Conservation (phyloP, 2,113 vertebrate genomes). For the Anoplopoma fimbria region DNA sequence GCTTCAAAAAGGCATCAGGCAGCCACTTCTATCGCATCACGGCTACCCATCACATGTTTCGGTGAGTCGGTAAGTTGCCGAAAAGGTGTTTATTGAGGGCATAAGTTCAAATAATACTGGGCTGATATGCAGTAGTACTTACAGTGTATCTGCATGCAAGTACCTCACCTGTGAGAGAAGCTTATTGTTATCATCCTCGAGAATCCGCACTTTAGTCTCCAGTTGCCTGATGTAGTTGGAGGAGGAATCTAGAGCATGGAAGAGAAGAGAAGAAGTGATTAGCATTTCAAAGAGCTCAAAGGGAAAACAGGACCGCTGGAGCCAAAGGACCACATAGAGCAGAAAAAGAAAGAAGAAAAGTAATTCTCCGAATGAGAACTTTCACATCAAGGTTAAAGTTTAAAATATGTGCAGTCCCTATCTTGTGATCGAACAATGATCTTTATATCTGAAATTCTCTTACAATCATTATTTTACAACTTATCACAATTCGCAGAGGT, state of each 20-base stretch:
- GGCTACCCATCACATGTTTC: slow-evolving; percentile 25
- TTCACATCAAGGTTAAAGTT: neutral
- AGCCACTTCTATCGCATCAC: slow-evolving; percentile 35
- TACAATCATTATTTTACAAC: neutral
- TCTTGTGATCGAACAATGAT: neutral
- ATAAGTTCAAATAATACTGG: neutral
- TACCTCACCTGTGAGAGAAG: slow-evolving; percentile 90
- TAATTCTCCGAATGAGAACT: neutral
- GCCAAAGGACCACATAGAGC: slow-evolving; percentile 51
- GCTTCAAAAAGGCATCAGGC: slow-evolving; percentile 30
- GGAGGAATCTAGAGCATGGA: slow-evolving; percentile 87
- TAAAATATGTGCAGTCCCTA: slow-evolving; percentile 4
- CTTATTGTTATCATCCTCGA: slow-evolving; percentile 92
- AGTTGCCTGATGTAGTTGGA: slow-evolving; percentile 94
- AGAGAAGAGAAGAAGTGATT: slow-evolving; percentile 59
- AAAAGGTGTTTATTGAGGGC: slow-evolving; percentile 11
- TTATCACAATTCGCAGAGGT: neutral
- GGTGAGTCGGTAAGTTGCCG: slow-evolving; percentile 20
- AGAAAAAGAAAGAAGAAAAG: neutral
- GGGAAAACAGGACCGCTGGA: slow-evolving; percentile 36
- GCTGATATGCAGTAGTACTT: neutral
- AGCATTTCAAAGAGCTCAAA: slow-evolving; percentile 75
- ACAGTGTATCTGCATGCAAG: neutral
- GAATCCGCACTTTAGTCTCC: slow-evolving; percentile 93
- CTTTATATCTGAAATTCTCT: neutral